These are phyloP conservation scores for Nansenia antarctica DNA, from an alignment of 2,113 vertebrate species.

Conservation along the genomic window DNA sequence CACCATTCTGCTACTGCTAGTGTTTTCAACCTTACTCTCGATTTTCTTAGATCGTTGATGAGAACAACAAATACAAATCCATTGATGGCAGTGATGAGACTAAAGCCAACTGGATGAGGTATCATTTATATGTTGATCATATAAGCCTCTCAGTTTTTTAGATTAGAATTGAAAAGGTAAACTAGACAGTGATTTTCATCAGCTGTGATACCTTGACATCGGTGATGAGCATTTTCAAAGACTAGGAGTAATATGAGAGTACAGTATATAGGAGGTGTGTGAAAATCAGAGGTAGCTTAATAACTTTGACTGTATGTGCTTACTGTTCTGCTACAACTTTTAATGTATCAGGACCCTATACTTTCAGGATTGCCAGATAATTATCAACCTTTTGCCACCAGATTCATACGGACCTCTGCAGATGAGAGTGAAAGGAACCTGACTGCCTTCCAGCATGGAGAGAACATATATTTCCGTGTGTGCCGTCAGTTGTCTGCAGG, in stretches of 20 bases:
- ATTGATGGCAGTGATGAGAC: conserved; percentile 92
- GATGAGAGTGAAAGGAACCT: conserved; percentile 89
- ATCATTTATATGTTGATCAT: not conserved
- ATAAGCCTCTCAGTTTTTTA: not conserved
- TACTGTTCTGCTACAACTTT: not conserved
- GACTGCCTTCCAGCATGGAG: conserved; percentile 87
- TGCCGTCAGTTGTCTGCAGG: conserved; percentile 81
- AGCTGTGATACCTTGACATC: not conserved
- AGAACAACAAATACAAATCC: conserved; percentile 87
- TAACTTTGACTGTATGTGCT: not conserved
- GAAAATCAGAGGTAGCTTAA: not conserved
- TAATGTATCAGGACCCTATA: not conserved
- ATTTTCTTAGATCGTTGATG: conserved; percentile 82
- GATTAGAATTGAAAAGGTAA: not conserved
- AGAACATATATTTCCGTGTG: conserved; percentile 88
- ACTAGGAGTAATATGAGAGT: not conserved
- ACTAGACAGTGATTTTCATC: not conserved
- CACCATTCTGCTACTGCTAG: not conserved
- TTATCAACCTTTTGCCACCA: conserved; percentile 42
- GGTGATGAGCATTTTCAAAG: not conserved
- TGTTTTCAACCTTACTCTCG: not conserved
- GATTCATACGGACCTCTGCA: conserved; percentile 88
- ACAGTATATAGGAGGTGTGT: not conserved
- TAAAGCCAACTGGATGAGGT: conserved; percentile 98
- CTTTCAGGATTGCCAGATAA: too few species aligned